These are phyloP conservation scores for Anser cygnoides DNA, from an alignment of 2,113 vertebrate species.

Conservation along the genomic window DNA sequence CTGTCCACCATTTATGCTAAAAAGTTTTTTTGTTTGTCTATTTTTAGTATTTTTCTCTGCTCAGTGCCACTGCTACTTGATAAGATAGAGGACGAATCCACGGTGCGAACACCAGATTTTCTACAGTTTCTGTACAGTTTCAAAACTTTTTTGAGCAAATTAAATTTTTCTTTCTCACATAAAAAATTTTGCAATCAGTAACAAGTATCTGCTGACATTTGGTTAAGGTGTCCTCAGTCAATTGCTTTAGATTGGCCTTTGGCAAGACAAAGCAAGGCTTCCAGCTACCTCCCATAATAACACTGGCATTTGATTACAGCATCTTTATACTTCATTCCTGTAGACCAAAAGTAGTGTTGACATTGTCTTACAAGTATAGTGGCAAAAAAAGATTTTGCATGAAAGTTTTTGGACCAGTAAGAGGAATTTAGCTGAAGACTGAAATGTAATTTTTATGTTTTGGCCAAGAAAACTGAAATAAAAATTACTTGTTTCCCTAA, in stretches of 20 bases:
- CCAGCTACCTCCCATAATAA: not conserved
- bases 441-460: not conserved
- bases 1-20: not conserved
- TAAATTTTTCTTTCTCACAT: not conserved
- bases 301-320: not conserved
- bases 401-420: not conserved
- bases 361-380: not conserved
- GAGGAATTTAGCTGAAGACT: not conserved
- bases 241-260: not conserved
- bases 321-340: not conserved
- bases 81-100: not conserved
- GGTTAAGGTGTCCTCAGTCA: not conserved
- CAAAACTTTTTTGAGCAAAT: not conserved
- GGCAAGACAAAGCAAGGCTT: not conserved
- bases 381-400: fast-evolving
- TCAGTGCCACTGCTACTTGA: not conserved
- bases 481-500: not conserved
- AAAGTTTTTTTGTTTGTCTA: not conserved
- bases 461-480: not conserved
- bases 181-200: not conserved
- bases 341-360: not conserved
- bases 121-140: not conserved
- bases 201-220: not conserved
- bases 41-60: not conserved
- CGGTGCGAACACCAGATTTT: not conserved